Percentiles rank a stretch among this genome's conserved stretches.
phyloP scores from a whole-genome alignment of 37 sponge, comb jelly and placozoan genomes.

The Amphimedon queenslandica region DNA sequence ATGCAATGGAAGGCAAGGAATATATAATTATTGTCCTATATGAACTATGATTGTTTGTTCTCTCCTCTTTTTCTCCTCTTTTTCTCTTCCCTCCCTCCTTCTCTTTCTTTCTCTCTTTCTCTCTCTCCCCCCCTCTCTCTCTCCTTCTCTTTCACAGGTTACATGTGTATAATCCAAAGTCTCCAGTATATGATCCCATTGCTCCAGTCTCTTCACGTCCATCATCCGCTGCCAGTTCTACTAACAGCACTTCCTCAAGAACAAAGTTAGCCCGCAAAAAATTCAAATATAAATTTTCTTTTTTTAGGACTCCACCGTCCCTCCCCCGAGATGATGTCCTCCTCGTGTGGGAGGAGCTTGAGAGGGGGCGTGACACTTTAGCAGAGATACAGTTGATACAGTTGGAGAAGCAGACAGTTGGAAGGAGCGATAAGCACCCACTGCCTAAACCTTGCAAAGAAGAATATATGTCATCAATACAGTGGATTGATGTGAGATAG shows the following conservation, averaged over 20 bases:
- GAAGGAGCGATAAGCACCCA: not conserved
- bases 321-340: conserved; percentile 33
- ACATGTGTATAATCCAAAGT: not conserved
- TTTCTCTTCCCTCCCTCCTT: not conserved
- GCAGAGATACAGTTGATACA: conserved; percentile 81
- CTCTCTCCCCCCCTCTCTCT: not conserved
- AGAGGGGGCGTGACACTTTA: conserved; percentile 44
- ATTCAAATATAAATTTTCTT: not conserved
- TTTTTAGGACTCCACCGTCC: not conserved
- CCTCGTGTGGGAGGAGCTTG: conserved; percentile 59
- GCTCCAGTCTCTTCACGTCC: not conserved
- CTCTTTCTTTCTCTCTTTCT: too few relatives aligned
- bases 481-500: conserved; percentile 60
- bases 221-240: not conserved
- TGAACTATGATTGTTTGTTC: too few relatives aligned
- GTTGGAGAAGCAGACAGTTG: conserved; percentile 25
- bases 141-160: not conserved
- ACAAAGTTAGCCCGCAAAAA: not conserved
- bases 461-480: conserved; percentile 51
- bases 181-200: not conserved
- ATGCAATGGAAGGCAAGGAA: conserved; percentile 44
- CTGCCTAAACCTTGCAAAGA: conserved; percentile 10
- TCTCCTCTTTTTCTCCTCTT: conserved; percentile 12
- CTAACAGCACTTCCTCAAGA: not conserved
- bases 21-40: too few relatives aligned